phyloP scores from a whole-genome alignment of 2,113 vertebrate species.

The Mesoclemmys tuberculata region DNA sequence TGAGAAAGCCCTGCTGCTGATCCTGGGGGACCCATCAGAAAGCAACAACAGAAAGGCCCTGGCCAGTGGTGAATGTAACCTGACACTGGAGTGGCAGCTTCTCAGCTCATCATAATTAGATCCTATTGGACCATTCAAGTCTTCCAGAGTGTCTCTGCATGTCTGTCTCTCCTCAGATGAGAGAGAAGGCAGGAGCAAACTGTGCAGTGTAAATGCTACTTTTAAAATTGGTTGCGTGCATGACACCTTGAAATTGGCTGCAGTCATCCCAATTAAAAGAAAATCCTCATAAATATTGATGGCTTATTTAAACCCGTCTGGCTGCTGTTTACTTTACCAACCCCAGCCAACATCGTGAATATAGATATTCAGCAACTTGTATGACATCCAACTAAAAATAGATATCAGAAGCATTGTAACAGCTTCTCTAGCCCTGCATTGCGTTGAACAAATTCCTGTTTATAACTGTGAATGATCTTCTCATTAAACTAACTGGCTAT shows the following conservation, averaged over 20 bases:
- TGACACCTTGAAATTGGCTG: neutral
- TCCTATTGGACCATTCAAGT: neutral
- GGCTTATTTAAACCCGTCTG: neutral
- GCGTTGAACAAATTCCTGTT: neutral
- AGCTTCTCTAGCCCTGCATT: neutral
- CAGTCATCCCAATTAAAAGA: neutral
- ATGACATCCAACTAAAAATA: neutral
- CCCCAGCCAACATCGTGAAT: neutral
- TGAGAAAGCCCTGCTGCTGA: fast-evolving
- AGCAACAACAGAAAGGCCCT: fast-evolving
- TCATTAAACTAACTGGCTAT: neutral
- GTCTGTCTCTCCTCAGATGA: no score
- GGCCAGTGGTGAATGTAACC: neutral
- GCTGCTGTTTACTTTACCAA: neutral
- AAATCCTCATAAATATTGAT: neutral
- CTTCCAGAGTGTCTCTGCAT: fast-evolving
- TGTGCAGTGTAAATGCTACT: neutral
- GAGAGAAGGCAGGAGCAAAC: neutral
- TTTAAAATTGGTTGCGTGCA: neutral
- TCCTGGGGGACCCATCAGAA: neutral
- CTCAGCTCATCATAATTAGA: neutral
- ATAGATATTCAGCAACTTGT: neutral
- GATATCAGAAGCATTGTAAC: neutral
- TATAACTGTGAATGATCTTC: neutral
- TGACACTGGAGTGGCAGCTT: neutral